Percentiles rank a stretch among this genome's conserved stretches.
These are phyloP conservation scores for Brevipalpus yothersi DNA, from an alignment of 1,140 invertebrate species.

Conservation along the genomic window DNA sequence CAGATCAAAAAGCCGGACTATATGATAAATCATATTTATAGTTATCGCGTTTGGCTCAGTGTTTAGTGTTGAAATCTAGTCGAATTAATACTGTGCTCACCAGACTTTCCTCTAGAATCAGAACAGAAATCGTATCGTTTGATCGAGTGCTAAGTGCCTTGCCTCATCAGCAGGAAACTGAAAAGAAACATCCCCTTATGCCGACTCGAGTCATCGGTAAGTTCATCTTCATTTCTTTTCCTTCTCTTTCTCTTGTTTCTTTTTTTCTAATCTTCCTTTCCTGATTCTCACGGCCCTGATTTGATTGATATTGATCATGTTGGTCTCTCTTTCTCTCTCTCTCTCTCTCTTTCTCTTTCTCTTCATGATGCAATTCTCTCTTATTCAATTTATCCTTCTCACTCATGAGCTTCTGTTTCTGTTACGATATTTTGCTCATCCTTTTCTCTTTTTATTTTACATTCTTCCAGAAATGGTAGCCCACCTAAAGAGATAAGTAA, in stretches of 20 bases:
- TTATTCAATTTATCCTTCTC: not conserved
- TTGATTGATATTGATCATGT: not conserved
- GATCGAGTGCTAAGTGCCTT: too few relatives aligned
- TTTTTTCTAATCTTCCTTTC: not conserved
- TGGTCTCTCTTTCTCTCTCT: not conserved
- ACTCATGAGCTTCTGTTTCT: not conserved
- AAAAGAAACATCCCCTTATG: not conserved
- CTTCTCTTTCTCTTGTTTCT: not conserved
- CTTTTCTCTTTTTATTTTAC: not conserved
- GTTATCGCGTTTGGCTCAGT: too few relatives aligned
- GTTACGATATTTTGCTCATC: not conserved
- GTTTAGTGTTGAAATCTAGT: too few relatives aligned
- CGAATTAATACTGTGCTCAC: too few relatives aligned
- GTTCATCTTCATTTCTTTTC: not conserved
- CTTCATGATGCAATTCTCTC: not conserved
- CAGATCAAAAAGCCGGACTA: too few relatives aligned
- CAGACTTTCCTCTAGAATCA: too few relatives aligned
- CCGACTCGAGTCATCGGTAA: not conserved
- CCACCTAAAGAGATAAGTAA: constrained; percentile 29
- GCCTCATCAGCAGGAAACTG: too few relatives aligned
- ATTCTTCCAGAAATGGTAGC: not conserved
- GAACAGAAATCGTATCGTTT: too few relatives aligned
- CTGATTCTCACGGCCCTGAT: not conserved
- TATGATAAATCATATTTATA: too few relatives aligned
- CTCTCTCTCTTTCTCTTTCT: not conserved